Evolutionary conservation across 2,797 vertebrate genomes (phyloP), one percentile per base, ranked within the genome.

Genomic region (Gallinago stenura): DNA sequence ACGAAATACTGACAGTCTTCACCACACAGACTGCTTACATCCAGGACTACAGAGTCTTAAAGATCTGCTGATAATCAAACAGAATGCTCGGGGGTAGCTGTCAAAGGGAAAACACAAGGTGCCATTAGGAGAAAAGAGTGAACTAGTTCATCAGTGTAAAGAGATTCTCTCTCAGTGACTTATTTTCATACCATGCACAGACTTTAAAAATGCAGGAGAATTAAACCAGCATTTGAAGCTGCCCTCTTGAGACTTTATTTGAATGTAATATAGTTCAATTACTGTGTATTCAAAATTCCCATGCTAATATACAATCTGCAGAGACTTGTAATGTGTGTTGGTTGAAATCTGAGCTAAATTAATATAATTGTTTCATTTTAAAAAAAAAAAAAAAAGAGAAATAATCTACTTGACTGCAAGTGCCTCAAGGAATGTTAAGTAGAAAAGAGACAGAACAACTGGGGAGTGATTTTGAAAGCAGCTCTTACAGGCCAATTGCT

Each of bases 381-480:
- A 37, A 39, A 30, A 19, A 43, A 41, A 33, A 41, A 46, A 43
- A 81, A 91, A 65, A 70, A 35, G 13, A 60, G 58, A 95, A 93
- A 90, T 90, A 96, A 95, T 96, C 93, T 90, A 77, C 51, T 95
- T 87, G 56, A 86, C 94, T 95, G 82, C 81, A 95, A 94, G 90
- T 90, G 91, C 92, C 91, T 95, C 28, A 8, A 97, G 93, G 93
- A 97, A 94, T 93, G 89, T 66, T 70, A 54, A 93, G 81, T 51
- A 93, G 88, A 89, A 93, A 90, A 89, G 64, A 92, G 73, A 86
- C 83, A 87, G 93, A 94, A 93, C 93, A 97, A 96, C 91, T 5
- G 10, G 93, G 93, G 95, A 97, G 89, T 96, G 96, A 96, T 96
- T 97, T 87, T 96, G 96, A 95, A 97, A 93, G 94, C 83, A 93